Evolutionary conservation across 2,113 vertebrate species (phyloP).

Genomic region (Cyphomyrus discorhynchus): DNA sequence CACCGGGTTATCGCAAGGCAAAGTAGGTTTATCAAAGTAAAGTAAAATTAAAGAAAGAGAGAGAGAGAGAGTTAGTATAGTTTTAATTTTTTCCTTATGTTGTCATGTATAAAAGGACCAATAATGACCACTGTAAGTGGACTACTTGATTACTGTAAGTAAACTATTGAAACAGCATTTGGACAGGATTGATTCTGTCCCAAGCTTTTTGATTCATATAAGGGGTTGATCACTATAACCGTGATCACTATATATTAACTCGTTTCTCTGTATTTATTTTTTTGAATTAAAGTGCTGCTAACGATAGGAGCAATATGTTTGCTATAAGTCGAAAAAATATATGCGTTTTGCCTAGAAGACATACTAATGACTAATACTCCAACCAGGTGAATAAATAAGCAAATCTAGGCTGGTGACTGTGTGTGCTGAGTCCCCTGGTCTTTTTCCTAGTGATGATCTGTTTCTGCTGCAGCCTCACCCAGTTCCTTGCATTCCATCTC

Average conservation of each 20-base stretch:
- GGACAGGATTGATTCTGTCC: too few species aligned
- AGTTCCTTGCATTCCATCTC: neutral
- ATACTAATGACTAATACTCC: neutral
- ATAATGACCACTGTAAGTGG: too few species aligned
- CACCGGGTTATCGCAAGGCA: too few species aligned
- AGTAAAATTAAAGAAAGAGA: too few species aligned
- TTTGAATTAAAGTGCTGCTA: neutral
- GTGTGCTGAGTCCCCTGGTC: neutral
- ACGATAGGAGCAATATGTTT: neutral
- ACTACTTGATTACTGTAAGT: too few species aligned
- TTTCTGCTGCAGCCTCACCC: neutral
- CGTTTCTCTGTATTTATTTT: neutral
- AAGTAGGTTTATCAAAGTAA: too few species aligned
- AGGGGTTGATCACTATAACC: too few species aligned
- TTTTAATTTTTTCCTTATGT: neutral
- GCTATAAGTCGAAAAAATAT: too few species aligned
- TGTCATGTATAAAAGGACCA: neutral
- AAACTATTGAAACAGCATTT: too few species aligned
- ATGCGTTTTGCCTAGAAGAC: too few species aligned
- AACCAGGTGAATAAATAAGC: neutral
- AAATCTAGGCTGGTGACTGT: neutral
- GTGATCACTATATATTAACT: too few species aligned
- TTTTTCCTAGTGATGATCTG: neutral
- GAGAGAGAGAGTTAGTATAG: neutral
- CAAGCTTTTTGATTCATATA: too few species aligned